These are phyloP conservation scores for Diplodus sargus DNA, from an alignment of 2,797 vertebrate species.

Conservation along the genomic window DNA sequence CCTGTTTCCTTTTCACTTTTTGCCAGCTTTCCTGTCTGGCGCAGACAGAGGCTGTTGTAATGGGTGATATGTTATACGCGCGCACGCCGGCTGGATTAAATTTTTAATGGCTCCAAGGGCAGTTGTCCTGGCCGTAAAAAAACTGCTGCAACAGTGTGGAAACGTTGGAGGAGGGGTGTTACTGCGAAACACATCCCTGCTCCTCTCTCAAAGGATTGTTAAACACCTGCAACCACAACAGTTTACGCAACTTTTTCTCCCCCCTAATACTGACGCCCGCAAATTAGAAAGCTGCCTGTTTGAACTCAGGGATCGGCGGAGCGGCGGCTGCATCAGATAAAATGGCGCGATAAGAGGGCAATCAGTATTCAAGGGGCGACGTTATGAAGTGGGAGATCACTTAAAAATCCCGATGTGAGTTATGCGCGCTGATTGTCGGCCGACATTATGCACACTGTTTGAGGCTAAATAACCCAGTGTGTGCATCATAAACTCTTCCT, in stretches of 20 bases:
- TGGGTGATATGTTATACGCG: constrained; percentile 82
- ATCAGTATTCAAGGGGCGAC: constrained; percentile 73
- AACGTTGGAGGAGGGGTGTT: constrained; percentile 42
- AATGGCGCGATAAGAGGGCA: constrained; percentile 54
- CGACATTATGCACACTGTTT: constrained; percentile 84
- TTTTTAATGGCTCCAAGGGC: constrained; percentile 86
- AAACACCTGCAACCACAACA: constrained; percentile 57
- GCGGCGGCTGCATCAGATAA: constrained; percentile 59
- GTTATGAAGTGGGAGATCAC: constrained; percentile 70
- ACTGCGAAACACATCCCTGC: constrained; percentile 73
- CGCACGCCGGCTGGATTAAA: constrained; percentile 81
- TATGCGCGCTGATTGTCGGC: constrained; percentile 83
- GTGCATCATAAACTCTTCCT: constrained; percentile 83
- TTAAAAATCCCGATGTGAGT: constrained; percentile 74
- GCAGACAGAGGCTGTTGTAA: constrained; percentile 71
- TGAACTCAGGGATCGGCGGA: constrained; percentile 48
- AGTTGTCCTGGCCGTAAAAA: constrained; percentile 77
- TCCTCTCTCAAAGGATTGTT: constrained; percentile 68
- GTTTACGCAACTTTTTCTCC: constrained; percentile 36
- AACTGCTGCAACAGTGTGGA: constrained; percentile 70
- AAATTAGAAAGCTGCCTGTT: constrained; percentile 58
- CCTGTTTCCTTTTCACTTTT: constrained; percentile 75
- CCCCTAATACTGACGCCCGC: constrained; percentile 32
- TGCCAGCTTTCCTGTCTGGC: constrained; percentile 67
- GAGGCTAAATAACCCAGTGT: constrained; percentile 85